Evolutionary conservation across 2,113 vertebrate genomes (phyloP).

Genomic region (Labeo rohita): DNA sequence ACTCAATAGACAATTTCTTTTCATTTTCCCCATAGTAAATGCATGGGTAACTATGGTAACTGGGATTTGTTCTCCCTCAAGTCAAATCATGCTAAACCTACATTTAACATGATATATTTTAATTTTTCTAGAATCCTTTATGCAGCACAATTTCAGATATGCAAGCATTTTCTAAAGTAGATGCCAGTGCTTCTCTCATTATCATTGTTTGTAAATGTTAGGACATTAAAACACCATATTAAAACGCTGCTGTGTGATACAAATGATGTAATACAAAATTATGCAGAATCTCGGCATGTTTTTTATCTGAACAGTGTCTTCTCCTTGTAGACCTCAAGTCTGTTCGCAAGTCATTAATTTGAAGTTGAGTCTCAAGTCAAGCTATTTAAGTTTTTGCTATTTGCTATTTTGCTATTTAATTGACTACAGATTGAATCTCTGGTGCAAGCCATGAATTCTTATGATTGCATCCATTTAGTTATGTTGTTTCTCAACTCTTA

Average conservation of each 20-base stretch:
- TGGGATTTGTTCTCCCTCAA: neutral
- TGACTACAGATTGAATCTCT: neutral
- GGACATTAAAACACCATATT: neutral
- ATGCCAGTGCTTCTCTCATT: neutral
- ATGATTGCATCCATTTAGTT: neutral
- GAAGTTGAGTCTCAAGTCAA: neutral
- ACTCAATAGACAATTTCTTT: neutral
- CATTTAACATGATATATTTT: neutral
- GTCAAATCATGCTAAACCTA: neutral
- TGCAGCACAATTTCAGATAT: neutral
- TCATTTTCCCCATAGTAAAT: neutral
- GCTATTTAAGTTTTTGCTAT: neutral
- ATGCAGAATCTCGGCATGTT: neutral
- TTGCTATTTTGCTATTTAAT: neutral
- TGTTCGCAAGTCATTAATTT: neutral
- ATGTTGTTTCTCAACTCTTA: constrained; percentile 11
- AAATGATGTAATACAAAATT: neutral
- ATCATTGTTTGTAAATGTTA: neutral
- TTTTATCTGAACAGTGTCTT: neutral
- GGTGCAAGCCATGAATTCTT: neutral
- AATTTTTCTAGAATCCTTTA: neutral
- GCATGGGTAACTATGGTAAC: neutral
- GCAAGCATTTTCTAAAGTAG: neutral
- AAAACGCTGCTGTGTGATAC: neutral
- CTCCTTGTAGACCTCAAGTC: neutral